Conservation (phyloP, 2,113 vertebrate genomes). For the Butorides virescens region DNA sequence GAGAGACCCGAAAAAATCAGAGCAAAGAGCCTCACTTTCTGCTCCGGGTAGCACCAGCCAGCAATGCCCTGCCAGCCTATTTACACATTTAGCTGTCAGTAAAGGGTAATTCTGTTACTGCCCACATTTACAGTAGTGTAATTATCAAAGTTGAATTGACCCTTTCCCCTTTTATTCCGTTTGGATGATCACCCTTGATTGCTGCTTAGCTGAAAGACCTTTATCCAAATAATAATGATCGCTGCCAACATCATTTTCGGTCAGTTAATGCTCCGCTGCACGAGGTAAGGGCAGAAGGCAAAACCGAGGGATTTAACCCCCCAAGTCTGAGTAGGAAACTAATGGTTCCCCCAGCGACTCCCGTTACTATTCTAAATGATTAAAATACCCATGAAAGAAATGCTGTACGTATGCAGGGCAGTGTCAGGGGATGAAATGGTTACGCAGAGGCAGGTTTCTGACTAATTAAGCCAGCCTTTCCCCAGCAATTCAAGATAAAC, state of each 20-base stretch:
- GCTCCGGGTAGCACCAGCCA: not conserved
- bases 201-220: not conserved
- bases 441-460: not conserved
- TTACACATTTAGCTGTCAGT: not conserved
- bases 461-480: not conserved
- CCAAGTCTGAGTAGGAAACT: not conserved
- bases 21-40: fast-evolving
- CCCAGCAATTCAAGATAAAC: not conserved
- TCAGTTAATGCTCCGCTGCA: not conserved
- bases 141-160: not conserved
- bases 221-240: not conserved
- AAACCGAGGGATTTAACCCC: not conserved
- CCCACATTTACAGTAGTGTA: not conserved
- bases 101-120: not conserved
- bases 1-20: not conserved
- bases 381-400: not conserved
- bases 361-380: not conserved
- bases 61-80: not conserved
- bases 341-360: not conserved
- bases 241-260: not conserved
- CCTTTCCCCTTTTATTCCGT: not conserved
- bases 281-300: not conserved
- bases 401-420: not conserved
- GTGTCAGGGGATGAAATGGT: not conserved
- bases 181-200: not conserved